A percentile compares a stretch with the other conserved stretches of the same genome.
Evolutionary conservation across 1,140 invertebrate species (phyloP).

Genomic region (Habropoda laboriosa): DNA sequence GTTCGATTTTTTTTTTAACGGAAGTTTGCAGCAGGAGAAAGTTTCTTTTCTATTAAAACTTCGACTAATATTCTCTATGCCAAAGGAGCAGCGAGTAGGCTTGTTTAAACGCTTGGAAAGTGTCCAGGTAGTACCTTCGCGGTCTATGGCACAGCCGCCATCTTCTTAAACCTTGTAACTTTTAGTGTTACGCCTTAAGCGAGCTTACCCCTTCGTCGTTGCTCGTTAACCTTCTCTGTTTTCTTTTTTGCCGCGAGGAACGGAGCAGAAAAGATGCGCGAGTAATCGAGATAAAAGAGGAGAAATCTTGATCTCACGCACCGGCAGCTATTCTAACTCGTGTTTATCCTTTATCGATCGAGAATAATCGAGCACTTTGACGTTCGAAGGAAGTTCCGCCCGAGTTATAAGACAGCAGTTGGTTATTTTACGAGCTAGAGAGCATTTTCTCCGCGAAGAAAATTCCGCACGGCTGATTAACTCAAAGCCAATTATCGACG

Average conservation of each 20-base stretch:
- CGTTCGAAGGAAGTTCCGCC: neutral
- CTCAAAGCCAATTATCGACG: slow-evolving; percentile 43
- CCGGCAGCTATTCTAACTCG: neutral
- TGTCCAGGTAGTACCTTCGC: neutral
- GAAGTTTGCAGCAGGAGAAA: too few species aligned
- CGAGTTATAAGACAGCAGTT: slow-evolving; percentile 1
- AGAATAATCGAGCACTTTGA: neutral
- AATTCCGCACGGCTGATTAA: slow-evolving; percentile 37
- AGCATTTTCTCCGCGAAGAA: neutral
- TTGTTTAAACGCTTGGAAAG: slow-evolving; percentile 17
- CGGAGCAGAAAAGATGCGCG: neutral
- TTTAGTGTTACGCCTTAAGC: neutral
- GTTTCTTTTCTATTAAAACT: neutral
- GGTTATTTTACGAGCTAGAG: neutral
- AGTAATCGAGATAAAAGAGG: too few species aligned
- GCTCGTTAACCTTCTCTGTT: neutral
- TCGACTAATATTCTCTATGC: neutral
- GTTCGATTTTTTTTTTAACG: too few species aligned
- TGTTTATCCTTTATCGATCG: neutral
- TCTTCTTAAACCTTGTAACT: neutral
- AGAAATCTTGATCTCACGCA: neutral
- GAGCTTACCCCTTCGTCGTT: neutral
- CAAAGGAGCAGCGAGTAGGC: neutral
- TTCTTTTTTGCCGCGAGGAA: neutral
- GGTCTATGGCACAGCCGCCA: too few species aligned